A percentile compares a stretch with the other conserved stretches of the same genome.
Conservation (phyloP, 2,797 vertebrate genomes). For the Scolopax rusticola region DNA sequence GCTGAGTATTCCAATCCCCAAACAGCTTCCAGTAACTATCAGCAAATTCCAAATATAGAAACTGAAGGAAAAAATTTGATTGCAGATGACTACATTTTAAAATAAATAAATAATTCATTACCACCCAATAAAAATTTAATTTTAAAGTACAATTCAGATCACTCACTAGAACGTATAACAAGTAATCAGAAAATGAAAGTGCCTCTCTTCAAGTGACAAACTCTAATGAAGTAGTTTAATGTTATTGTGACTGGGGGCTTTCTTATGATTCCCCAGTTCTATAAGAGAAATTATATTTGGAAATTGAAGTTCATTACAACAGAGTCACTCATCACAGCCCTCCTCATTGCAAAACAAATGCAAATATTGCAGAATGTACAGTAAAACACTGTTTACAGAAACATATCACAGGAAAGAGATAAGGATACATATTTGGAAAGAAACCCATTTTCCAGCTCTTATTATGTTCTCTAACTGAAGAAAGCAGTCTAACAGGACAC, state of each 20-base stretch:
- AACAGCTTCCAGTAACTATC: conserved; percentile 88
- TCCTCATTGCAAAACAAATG: neutral
- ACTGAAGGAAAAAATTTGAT: conserved; percentile 74
- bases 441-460: neutral
- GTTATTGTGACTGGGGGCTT: conserved; percentile 7
- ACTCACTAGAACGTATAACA: conserved; percentile 44
- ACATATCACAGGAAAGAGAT: neutral
- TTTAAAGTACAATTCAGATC: conserved; percentile 72
- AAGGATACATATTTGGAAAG: neutral
- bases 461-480: neutral
- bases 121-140: conserved; percentile 79
- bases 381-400: neutral
- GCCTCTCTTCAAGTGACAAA: conserved; percentile 52
- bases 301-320: neutral
- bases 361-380: neutral
- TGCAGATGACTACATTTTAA: conserved; percentile 78
- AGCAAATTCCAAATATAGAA: conserved; percentile 87
- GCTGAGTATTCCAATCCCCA: conserved; percentile 87
- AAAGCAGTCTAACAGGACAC: neutral
- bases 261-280: neutral
- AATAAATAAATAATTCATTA: conserved; percentile 85
- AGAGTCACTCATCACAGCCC: neutral
- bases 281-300: conserved; percentile 32
- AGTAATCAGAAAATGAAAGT: conserved; percentile 57
- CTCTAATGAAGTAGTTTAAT: conserved; percentile 51